phyloP scores from a whole-genome alignment of 2,888 invertebrate genomes.

The Temnothorax unifasciatus region DNA sequence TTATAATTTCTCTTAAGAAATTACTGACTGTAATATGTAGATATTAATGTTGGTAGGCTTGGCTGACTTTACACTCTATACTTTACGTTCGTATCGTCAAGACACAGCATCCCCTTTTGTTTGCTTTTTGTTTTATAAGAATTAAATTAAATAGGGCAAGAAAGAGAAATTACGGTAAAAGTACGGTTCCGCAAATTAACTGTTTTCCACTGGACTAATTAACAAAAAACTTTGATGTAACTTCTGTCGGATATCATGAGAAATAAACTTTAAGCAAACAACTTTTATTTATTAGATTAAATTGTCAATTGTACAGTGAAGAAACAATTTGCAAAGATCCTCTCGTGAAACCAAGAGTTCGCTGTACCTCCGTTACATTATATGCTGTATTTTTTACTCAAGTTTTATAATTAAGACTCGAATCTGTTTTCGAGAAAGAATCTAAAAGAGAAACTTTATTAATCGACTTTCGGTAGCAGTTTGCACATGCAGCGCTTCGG shows the following conservation, averaged over 20 bases:
- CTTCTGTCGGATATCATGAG: background rate
- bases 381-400: slow-evolving; percentile 4
- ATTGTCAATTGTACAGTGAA: slow-evolving; percentile 3
- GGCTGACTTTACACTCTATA: background rate
- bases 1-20: background rate
- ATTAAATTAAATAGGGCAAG: slow-evolving; percentile 13
- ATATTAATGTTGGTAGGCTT: background rate
- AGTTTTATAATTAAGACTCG: slow-evolving; percentile 30
- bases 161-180: slow-evolving; percentile 28
- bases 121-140: background rate
- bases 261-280: slow-evolving; percentile 21
- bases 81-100: background rate
- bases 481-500: background rate
- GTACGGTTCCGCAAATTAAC: slow-evolving; percentile 15
- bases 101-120: background rate
- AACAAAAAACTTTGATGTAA: slow-evolving; percentile 33
- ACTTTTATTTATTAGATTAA: slow-evolving; percentile 18
- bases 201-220: slow-evolving; percentile 18
- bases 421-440: background rate
- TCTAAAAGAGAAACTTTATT: slow-evolving; percentile 9
- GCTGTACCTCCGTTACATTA: background rate
- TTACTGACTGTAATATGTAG: background rate
- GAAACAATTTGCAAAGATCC: background rate
- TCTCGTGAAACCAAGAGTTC: background rate
- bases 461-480: slow-evolving; percentile 1